A percentile compares a stretch with the other conserved stretches of the same genome.
Evolutionary conservation across 2,113 vertebrate genomes (phyloP).

Genomic region (Synchiropus splendidus): DNA sequence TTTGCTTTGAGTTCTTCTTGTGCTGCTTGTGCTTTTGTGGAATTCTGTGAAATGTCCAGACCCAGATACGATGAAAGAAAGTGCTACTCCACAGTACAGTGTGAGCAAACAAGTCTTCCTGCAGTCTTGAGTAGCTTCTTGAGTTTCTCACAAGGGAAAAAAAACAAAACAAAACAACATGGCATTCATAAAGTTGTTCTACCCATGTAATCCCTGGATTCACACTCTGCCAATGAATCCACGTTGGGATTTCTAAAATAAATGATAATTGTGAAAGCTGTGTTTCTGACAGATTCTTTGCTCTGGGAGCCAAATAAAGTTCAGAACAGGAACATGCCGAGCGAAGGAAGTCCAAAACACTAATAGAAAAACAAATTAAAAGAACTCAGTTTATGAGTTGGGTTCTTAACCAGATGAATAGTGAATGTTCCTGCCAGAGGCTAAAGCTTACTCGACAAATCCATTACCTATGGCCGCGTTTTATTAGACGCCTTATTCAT

Average conservation of each 20-base stretch:
- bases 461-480: slow-evolving; percentile 33
- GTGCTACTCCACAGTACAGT: too few relatives aligned
- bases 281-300: slow-evolving; percentile 23
- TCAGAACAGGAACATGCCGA: slow-evolving; percentile 8
- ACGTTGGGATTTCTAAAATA: slow-evolving; percentile 28
- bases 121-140: slow-evolving; percentile 11
- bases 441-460: slow-evolving; percentile 22
- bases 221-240: slow-evolving; percentile 21
- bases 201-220: slow-evolving; percentile 24
- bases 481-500: slow-evolving; percentile 33
- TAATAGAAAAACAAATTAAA: slow-evolving; percentile 39
- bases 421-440: slow-evolving; percentile 25
- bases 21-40: too few relatives aligned
- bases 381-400: slow-evolving; percentile 37
- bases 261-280: slow-evolving; percentile 33
- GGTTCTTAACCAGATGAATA: slow-evolving; percentile 34
- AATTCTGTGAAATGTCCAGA: too few relatives aligned
- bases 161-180: slow-evolving; percentile 37
- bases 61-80: too few relatives aligned
- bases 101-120: too few relatives aligned
- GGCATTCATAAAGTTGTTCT: slow-evolving; percentile 28
- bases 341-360: slow-evolving; percentile 16
- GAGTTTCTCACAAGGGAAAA: slow-evolving; percentile 1
- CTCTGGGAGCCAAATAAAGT: slow-evolving; percentile 23
- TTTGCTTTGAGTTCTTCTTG: too few relatives aligned